phyloP scores from a whole-genome alignment of 2,113 vertebrate genomes.

The Hydropotes inermis region DNA sequence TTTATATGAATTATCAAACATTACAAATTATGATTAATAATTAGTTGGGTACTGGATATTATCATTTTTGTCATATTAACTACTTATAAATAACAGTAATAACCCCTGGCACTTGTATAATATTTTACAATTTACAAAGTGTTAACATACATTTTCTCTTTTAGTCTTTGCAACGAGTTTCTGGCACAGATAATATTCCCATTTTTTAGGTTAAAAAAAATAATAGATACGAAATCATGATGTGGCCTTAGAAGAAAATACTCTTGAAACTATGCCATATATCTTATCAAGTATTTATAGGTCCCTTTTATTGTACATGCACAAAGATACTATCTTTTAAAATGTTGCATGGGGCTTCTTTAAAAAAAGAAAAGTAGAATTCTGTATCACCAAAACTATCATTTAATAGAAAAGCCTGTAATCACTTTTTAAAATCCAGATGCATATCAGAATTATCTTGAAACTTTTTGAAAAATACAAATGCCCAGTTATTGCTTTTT shows the following conservation, averaged over 20 bases:
- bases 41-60: not conserved
- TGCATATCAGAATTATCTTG: too few relatives aligned
- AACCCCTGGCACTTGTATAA: not conserved
- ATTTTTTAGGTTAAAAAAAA: not conserved
- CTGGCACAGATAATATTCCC: not conserved
- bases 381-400: too few relatives aligned
- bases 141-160: not conserved
- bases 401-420: too few relatives aligned
- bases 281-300: not conserved
- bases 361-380: too few relatives aligned
- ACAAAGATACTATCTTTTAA: not conserved
- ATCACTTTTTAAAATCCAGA: too few relatives aligned
- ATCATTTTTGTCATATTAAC: conserved; percentile 12
- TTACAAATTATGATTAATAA: not conserved
- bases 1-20: not conserved
- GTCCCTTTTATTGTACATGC: not conserved
- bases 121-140: not conserved
- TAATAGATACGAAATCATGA: not conserved
- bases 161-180: not conserved
- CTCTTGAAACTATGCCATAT: not conserved
- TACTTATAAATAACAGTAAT: conserved; percentile 11
- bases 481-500: too few relatives aligned
- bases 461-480: too few relatives aligned
- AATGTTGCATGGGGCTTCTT: not conserved
- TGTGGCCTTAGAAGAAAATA: conserved; percentile 12